Conservation (phyloP, 2,797 vertebrate species). For the Melanotaenia pygmaea region DNA sequence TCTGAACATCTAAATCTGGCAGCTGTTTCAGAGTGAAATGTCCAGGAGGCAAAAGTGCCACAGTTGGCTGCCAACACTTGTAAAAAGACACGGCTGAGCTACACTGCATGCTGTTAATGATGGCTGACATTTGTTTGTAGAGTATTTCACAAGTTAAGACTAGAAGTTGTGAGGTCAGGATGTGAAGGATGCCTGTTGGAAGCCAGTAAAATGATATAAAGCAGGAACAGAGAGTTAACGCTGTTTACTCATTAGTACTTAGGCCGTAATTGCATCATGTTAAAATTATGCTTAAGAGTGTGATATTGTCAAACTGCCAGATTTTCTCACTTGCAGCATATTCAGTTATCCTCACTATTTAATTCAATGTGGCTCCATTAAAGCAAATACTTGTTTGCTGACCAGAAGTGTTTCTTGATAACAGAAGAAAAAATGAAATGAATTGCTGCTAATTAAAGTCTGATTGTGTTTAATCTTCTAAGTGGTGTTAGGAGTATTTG, state of each 20-base stretch:
- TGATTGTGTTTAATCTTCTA: neutral
- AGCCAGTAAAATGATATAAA: constrained; percentile 63
- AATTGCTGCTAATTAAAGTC: constrained; percentile 2
- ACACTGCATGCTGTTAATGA: constrained; percentile 49
- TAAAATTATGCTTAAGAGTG: constrained; percentile 60
- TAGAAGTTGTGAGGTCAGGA: constrained; percentile 55
- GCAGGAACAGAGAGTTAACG: constrained; percentile 59
- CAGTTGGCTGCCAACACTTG: constrained; percentile 51
- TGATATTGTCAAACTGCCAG: constrained; percentile 64
- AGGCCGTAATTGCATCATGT: constrained; percentile 61
- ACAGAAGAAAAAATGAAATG: neutral
- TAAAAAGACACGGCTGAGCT: constrained; percentile 53
- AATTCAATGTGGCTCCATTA: constrained; percentile 23
- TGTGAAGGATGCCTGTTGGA: constrained; percentile 64
- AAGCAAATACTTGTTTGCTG: constrained; percentile 28
- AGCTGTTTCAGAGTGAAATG: constrained; percentile 48
- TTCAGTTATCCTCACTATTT: constrained; percentile 33
- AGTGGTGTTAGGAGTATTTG: neutral
- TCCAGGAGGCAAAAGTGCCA: constrained; percentile 28
- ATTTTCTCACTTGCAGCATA: constrained; percentile 45
- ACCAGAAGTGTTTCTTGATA: neutral
- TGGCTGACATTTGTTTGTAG: constrained; percentile 55
- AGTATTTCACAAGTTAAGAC: constrained; percentile 37
- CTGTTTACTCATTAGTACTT: constrained; percentile 63
- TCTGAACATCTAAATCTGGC: constrained; percentile 42